These are phyloP conservation scores for Pachypsylla venusta DNA, from an alignment of 1,140 invertebrate species.

Conservation along the genomic window DNA sequence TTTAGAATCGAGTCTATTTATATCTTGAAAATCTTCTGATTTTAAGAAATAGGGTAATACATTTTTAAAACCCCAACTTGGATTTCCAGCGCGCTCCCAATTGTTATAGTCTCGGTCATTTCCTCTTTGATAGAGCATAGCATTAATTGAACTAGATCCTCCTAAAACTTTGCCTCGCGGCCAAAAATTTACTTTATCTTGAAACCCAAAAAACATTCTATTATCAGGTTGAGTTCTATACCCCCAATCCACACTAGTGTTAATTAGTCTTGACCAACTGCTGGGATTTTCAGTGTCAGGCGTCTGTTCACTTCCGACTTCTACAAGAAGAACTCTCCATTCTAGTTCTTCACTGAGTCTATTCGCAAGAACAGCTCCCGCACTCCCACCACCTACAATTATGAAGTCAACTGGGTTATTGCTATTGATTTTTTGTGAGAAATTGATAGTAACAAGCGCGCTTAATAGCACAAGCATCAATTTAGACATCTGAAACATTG, in stretches of 20 bases:
- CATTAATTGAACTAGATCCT: constrained; percentile 52
- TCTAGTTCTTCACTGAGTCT: constrained; percentile 35
- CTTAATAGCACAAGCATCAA: too few species aligned
- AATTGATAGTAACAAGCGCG: too few species aligned
- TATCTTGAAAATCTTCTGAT: constrained; percentile 30
- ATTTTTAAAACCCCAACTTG: constrained; percentile 47
- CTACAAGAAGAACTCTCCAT: constrained; percentile 37
- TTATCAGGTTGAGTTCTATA: constrained; percentile 12
- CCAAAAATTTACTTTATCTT: not conserved
- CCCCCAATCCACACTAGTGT: constrained; percentile 13
- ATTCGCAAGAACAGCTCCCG: constrained; percentile 39
- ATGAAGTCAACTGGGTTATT: constrained; percentile 24
- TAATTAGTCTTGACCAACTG: not conserved
- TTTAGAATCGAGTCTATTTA: constrained; percentile 43
- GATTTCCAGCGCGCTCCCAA: constrained; percentile 46
- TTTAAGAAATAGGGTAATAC: constrained; percentile 38
- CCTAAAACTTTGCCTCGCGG: constrained; percentile 44
- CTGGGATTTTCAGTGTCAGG: constrained; percentile 20
- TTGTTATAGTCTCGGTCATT: constrained; percentile 43
- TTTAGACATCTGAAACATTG: too few species aligned
- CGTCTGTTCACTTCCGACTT: constrained; percentile 48
- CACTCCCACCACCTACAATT: constrained; percentile 23
- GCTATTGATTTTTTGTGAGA: too few species aligned
- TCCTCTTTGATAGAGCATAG: constrained; percentile 59
- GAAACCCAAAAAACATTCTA: not conserved